phyloP scores from a whole-genome alignment of 2,797 vertebrate species.

The Cuniculus paca region DNA sequence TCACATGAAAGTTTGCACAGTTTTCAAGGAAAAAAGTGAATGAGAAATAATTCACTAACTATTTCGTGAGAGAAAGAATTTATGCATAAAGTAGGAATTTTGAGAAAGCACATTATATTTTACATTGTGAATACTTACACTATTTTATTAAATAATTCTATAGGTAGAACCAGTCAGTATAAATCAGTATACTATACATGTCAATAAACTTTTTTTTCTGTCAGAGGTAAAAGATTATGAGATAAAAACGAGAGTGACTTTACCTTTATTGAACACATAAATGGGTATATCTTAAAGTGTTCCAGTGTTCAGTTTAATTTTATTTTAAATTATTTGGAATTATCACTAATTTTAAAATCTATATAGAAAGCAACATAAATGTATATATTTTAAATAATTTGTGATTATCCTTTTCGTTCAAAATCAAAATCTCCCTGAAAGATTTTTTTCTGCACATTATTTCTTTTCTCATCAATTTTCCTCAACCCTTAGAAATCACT shows the following conservation, averaged over 20 bases:
- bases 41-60: slow-evolving; percentile 46
- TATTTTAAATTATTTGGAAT: neutral
- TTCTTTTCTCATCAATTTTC: neutral
- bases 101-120: neutral
- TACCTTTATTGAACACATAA: neutral
- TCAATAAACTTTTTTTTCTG: neutral
- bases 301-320: neutral
- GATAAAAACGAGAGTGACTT: neutral
- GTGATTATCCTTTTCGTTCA: neutral
- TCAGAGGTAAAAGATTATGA: slow-evolving; percentile 12
- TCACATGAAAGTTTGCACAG: slow-evolving; percentile 37
- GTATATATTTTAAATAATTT: neutral
- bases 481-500: neutral
- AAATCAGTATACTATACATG: neutral
- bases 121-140: neutral
- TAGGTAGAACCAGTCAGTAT: neutral
- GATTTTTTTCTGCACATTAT: neutral
- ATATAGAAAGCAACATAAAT: neutral
- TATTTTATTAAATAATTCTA: slow-evolving; percentile 30
- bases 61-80: slow-evolving; percentile 40
- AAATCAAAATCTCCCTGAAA: neutral
- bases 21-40: slow-evolving; percentile 20
- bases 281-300: neutral
- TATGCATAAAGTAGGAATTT: neutral
- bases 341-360: slow-evolving; percentile 6